These are phyloP conservation scores for Adela reaumurella DNA, from an alignment of 2,888 invertebrate species.

Conservation along the genomic window DNA sequence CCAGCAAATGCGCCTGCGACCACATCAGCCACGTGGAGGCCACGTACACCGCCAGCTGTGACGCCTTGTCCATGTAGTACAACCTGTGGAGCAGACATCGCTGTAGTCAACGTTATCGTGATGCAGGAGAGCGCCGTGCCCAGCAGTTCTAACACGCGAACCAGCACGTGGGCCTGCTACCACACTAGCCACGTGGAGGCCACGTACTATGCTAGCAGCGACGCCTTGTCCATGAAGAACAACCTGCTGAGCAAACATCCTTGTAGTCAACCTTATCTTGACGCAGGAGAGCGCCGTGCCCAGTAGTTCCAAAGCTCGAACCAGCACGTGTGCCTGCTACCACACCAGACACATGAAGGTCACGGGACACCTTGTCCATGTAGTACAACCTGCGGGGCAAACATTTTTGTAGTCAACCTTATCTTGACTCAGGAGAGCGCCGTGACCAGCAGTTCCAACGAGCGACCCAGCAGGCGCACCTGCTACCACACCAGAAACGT, in stretches of 20 bases:
- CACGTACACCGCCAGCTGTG: slow-evolving; percentile 20
- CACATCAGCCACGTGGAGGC: slow-evolving; percentile 27
- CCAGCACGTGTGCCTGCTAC: slow-evolving; percentile 10
- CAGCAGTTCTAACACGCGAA: neutral
- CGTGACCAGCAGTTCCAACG: neutral
- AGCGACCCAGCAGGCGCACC: slow-evolving; percentile 1
- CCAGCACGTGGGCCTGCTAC: slow-evolving; percentile 10
- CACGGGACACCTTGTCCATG: slow-evolving; percentile 32
- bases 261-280: too few relatives aligned
- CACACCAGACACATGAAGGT: slow-evolving; percentile 27
- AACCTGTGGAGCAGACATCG: too few relatives aligned
- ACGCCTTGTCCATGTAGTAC: slow-evolving; percentile 45
- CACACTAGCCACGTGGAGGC: slow-evolving; percentile 27
- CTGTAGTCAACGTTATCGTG: too few relatives aligned
- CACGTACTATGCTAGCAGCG: slow-evolving; percentile 20
- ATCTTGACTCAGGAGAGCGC: neutral
- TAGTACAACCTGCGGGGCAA: slow-evolving; percentile 54
- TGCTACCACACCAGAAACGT: slow-evolving; percentile 27
- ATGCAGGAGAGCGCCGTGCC: neutral
- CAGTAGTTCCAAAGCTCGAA: neutral
- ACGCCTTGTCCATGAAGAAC: slow-evolving; percentile 45
- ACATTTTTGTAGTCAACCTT: too few relatives aligned
- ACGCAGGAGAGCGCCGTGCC: neutral
- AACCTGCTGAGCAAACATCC: too few relatives aligned
- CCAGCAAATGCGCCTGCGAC: slow-evolving; percentile 10